Evolutionary conservation across 1,140 invertebrate species (phyloP), one percentile per base, ranked within the genome.

Genomic region (Drosophila micromelanica): DNA sequence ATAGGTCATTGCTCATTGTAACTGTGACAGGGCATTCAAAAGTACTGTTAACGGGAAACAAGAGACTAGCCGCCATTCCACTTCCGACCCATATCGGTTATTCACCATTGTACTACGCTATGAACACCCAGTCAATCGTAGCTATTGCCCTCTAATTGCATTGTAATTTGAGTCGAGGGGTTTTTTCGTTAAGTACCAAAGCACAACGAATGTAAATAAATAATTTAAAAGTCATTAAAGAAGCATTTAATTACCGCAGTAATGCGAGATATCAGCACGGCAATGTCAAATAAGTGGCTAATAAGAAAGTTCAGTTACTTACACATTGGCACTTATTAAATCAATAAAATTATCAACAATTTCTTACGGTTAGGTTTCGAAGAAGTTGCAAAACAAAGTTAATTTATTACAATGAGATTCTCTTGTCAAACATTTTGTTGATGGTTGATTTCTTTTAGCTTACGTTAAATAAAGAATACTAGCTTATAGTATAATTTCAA

Each of bases 281-380:
- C 38, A 38, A 5, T 38, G 35, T 17, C n/a, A n/a, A n/a, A n/a
- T 42, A 32, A 59, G 63, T 43, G 56, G 35, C 42, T 63, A 71
- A 73, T 73, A 63, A 35, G 17, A 40, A 54, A 54, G 55, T 52
- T 54, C 64, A 65, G 63, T 48, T 52, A 61, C 30, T 30, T n/a
- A 48, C 15, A 55, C 12, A 38, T 15, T 17, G 52, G 32, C 51
- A 52, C 48, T 73, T 81, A 81, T 81, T 82, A 84, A 79, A 79
- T 82, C 80, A 84, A 82, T 82, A 79, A 76, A 79, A 76, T 71
- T 76, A 67, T 79, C 54, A 84, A 84, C 61, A 61, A 56, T 15
- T 69, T 5, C 9, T 13, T 20, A 7, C 27, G 27, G 27, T 3
- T 6, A n/a, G 5, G 23, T 27, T 27, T 27, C 12, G 4, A 30